Evolutionary conservation across 2,888 invertebrate genomes (phyloP).

Genomic region (Rhopalosiphum nymphaeae): DNA sequence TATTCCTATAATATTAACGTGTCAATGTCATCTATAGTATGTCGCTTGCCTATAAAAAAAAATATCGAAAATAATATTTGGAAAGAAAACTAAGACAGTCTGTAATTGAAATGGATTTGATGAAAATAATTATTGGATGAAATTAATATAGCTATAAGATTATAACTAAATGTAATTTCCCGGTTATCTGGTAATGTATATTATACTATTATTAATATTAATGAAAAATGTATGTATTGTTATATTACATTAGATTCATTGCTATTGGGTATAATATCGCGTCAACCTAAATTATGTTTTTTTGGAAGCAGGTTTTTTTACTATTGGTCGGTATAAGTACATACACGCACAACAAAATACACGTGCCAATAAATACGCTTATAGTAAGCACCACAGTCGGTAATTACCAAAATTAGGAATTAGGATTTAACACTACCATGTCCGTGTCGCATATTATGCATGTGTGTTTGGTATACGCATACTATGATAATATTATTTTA

Average conservation of each 20-base stretch:
- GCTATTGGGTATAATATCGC: neutral
- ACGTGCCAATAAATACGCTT: neutral
- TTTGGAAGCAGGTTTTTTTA: neutral
- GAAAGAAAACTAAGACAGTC: neutral
- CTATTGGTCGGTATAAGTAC: neutral
- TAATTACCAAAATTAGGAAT: neutral
- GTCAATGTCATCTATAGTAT: too few species aligned
- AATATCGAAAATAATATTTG: neutral
- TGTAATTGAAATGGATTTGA: neutral
- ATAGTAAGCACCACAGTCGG: neutral
- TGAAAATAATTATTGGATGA: neutral
- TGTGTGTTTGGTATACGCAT: neutral
- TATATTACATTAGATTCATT: neutral
- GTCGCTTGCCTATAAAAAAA: too few species aligned
- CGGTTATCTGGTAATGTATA: neutral
- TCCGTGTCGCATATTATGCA: neutral
- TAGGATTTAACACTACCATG: neutral
- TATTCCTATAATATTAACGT: too few species aligned
- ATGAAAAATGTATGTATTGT: too few species aligned
- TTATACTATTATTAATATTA: too few species aligned
- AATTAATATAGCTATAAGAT: neutral
- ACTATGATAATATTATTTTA: neutral
- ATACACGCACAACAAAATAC: neutral
- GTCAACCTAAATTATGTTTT: neutral
- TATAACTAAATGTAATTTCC: neutral